These are phyloP conservation scores for Triops cancriformis DNA, from an alignment of 1,140 invertebrate genomes.

Conservation along the genomic window DNA sequence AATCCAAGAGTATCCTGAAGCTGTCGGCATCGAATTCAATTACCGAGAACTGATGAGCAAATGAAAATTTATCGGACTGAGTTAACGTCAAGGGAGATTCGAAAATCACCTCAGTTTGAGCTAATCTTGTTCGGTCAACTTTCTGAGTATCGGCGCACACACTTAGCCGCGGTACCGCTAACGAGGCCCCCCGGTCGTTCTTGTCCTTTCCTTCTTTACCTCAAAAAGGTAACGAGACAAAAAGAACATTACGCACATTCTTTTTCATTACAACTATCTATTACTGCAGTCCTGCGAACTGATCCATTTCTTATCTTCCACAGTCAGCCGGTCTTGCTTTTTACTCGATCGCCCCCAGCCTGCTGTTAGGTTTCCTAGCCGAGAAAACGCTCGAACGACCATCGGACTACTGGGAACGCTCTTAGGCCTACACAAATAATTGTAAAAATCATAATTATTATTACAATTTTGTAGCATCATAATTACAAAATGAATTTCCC, in stretches of 20 bases:
- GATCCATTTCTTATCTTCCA: constrained; percentile 81
- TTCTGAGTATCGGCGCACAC: constrained; percentile 89
- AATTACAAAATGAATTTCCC: too few relatives aligned
- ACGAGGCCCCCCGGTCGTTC: constrained; percentile 33
- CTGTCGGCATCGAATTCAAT: constrained; percentile 92
- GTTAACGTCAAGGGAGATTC: neutral
- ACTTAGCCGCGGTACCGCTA: constrained; percentile 74
- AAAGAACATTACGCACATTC: neutral
- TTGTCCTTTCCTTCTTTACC: constrained; percentile 51
- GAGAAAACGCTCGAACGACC: constrained; percentile 82
- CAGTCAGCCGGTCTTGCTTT: constrained; percentile 57
- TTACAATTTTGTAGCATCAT: too few relatives aligned
- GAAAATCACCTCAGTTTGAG: constrained; percentile 69
- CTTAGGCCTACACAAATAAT: constrained; percentile 60
- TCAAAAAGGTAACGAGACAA: constrained; percentile 38
- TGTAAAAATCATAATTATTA: too few relatives aligned
- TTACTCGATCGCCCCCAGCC: constrained; percentile 78
- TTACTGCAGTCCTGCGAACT: constrained; percentile 83
- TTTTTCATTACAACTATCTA: neutral
- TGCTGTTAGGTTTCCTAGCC: constrained; percentile 76
- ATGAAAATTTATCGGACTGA: constrained; percentile 12
- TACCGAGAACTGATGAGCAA: constrained; percentile 67
- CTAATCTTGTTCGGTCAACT: constrained; percentile 79
- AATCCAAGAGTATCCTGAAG: constrained; percentile 79
- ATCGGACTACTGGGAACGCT: constrained; percentile 89